Conservation (phyloP, 2,797 vertebrate genomes). For the Delichon dasypus region DNA sequence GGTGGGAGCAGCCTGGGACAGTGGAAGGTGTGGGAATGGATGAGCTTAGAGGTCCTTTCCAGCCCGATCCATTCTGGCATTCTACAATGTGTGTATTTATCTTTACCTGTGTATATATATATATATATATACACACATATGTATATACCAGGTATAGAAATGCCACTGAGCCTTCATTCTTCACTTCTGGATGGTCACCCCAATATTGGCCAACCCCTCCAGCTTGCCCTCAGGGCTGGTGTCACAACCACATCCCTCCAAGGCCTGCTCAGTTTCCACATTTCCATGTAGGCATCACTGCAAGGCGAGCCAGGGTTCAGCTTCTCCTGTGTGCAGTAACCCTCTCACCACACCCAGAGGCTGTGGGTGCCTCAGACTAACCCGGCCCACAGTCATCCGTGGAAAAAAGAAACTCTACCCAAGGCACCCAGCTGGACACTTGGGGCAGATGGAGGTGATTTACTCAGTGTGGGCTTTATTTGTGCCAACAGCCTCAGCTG, state of each 20-base stretch:
- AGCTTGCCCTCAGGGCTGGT: not conserved
- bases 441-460: not conserved
- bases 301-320: not conserved
- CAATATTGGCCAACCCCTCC: not conserved
- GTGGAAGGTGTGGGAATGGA: fast-evolving
- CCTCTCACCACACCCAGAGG: not conserved
- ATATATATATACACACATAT: too few relatives aligned
- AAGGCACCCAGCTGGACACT: not conserved
- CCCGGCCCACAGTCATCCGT: not conserved
- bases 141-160: too few relatives aligned
- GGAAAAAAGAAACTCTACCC: not conserved
- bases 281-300: not conserved
- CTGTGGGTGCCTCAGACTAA: not conserved
- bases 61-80: not conserved
- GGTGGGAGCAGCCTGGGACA: not conserved
- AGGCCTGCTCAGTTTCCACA: not conserved
- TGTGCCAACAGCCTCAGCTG: not conserved
- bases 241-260: not conserved
- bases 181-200: not conserved
- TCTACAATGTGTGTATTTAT: too few relatives aligned
- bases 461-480: not conserved
- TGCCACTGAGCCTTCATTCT: not conserved
- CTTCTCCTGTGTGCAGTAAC: not conserved
- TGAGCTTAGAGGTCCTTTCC: not conserved
- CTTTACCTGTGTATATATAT: too few relatives aligned